Evolutionary conservation across 23 tunicate genomes (phyloP), one percentile per base, ranked within the genome.

Genomic region (Trididemnum nubilum): DNA sequence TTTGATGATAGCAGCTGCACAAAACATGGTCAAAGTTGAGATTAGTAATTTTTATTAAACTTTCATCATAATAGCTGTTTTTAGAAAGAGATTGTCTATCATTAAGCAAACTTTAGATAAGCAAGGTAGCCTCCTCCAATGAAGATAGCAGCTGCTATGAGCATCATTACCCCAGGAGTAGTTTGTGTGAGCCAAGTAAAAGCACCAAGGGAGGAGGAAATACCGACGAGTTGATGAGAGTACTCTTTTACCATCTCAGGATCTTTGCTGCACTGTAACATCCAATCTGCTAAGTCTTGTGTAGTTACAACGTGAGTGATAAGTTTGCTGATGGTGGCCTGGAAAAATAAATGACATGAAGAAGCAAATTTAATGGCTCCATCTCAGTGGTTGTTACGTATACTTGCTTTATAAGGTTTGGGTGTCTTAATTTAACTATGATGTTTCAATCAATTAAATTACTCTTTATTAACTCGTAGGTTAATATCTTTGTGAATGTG

Each of bases 231-330:
- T 23, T 58, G 51, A 65, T 85, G 89, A n/a, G 35, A 27, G 83
- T 77, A 85, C 32, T 77, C 83, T 37, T 77, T 50, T 28, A 65
- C 39, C 51, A 77, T 64, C 21, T 65, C 40, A 31, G 79, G 83
- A 64, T 77, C 76, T 32, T 64, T 77, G 0, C 54, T 28, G 1
- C 89, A 85, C 33, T 77, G 64, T 37, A 76, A 30, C 89, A 85
- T 85, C 57, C 82, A 85, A 27, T 77, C 83, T 0, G 89, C 89
- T 2, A 85, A 5, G n/a, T 85, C 89, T 7, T 81, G 85, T 3
- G 89, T 77, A 5, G 82, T 38, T 34, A 70, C 90, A 31, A 76
- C 82, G 33, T 65, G 58, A 2, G 77, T 74, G 29, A 65, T 32
- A 23, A 69, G 65, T 35, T 78, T 79, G 77, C 79, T 72, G n/a